Evolutionary conservation across 2,797 vertebrate species (phyloP).

Genomic region (Eupleurogrammus muticus): DNA sequence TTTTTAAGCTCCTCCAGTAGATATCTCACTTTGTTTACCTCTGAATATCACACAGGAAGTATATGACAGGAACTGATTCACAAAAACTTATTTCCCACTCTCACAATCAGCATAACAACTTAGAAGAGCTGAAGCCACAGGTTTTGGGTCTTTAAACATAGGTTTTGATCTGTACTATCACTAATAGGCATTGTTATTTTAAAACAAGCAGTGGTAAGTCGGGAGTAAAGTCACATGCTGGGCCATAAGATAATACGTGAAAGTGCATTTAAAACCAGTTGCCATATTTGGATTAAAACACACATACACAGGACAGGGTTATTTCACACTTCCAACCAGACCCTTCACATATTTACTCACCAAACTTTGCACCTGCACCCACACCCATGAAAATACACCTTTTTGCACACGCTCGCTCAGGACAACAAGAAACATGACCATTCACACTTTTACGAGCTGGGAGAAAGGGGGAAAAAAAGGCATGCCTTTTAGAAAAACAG

Average conservation of each 20-base stretch:
- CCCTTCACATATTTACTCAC: slow-evolving; percentile 73
- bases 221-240: slow-evolving; percentile 50
- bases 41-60: slow-evolving; percentile 8
- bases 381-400: slow-evolving; percentile 64
- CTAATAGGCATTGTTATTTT: slow-evolving; percentile 49
- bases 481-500: slow-evolving; percentile 37
- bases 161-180: slow-evolving; percentile 9
- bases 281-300: slow-evolving; percentile 37
- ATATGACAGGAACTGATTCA: slow-evolving; percentile 30
- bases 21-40: background rate
- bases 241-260: slow-evolving; percentile 27
- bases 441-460: slow-evolving; percentile 72
- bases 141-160: slow-evolving; percentile 27
- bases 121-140: slow-evolving; percentile 20
- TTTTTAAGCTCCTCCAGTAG: slow-evolving; percentile 10
- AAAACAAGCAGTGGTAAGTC: slow-evolving; percentile 21
- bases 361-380: slow-evolving; percentile 71
- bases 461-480: slow-evolving; percentile 22
- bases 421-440: slow-evolving; percentile 68
- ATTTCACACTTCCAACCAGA: slow-evolving; percentile 75
- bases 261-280: slow-evolving; percentile 22
- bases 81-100: slow-evolving; percentile 26
- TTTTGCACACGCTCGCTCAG: slow-evolving; percentile 44
- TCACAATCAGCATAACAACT: slow-evolving; percentile 35
- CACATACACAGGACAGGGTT: slow-evolving; percentile 26